Evolutionary conservation across 2,888 invertebrate species (phyloP).

Genomic region (Brachycybe producta): DNA sequence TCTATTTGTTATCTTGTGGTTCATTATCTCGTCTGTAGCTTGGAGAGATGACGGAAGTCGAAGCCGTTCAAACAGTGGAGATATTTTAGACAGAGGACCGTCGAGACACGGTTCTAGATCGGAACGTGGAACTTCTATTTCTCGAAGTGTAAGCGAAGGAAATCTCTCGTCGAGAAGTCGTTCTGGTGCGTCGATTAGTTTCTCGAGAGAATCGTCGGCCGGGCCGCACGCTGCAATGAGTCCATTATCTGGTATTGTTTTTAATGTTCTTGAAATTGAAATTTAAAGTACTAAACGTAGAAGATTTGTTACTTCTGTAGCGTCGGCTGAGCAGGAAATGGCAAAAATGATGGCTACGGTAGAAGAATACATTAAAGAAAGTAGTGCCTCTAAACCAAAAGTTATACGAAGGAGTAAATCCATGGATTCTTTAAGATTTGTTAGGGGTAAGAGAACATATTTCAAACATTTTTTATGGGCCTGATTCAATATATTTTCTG

Average conservation of each 20-base stretch:
- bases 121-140: slow-evolving; percentile 2
- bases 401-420: slow-evolving; percentile 26
- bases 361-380: slow-evolving; percentile 14
- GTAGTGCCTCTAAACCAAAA: slow-evolving; percentile 1
- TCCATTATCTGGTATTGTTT: neutral
- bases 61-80: slow-evolving; percentile 16
- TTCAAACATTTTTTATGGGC: neutral
- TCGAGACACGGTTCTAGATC: slow-evolving; percentile 2
- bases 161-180: slow-evolving; percentile 20
- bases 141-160: slow-evolving; percentile 26
- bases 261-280: too few relatives aligned
- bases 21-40: too few relatives aligned
- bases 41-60: neutral
- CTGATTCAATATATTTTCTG: neutral
- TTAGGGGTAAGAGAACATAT: slow-evolving; percentile 21
- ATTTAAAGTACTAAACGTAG: neutral
- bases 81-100: neutral
- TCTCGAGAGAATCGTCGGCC: slow-evolving; percentile 15
- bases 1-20: too few relatives aligned
- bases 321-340: slow-evolving; percentile 23
- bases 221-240: neutral
- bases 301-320: neutral
- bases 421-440: slow-evolving; percentile 28
- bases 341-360: slow-evolving; percentile 22
- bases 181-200: slow-evolving; percentile 1